Conservation (phyloP, 2,797 vertebrate species). For the Manis pentadactyla region DNA sequence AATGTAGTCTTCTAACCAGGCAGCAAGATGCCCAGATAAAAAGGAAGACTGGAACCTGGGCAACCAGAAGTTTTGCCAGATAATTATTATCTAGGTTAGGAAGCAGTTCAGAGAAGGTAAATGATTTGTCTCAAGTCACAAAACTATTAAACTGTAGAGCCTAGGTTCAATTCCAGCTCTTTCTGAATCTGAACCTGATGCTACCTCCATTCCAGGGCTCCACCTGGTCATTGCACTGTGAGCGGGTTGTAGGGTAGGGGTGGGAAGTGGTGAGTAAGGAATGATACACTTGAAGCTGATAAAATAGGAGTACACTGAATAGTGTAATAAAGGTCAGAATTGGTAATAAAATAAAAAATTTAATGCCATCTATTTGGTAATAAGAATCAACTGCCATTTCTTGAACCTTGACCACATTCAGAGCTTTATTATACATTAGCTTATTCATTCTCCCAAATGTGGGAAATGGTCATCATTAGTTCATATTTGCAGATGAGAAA, state of each 20-base stretch:
- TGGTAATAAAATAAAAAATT: neutral
- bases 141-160: neutral
- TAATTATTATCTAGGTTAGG: neutral
- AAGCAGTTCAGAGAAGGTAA: neutral
- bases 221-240: no score
- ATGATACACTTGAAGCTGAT: neutral
- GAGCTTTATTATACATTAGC: neutral
- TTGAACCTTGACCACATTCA: neutral
- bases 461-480: neutral
- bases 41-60: neutral
- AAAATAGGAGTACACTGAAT: neutral
- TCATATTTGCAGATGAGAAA: conserved; percentile 22
- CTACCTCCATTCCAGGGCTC: neutral
- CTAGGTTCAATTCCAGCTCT: neutral
- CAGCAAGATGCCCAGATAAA: neutral
- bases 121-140: neutral
- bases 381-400: neutral
- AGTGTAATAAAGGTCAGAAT: neutral
- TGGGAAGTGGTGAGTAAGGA: neutral
- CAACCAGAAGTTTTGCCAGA: neutral
- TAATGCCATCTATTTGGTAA: neutral
- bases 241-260: neutral
- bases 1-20: neutral
- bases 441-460: neutral
- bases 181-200: neutral